Conservation (phyloP, 2,797 vertebrate genomes). For the Lutjanus campechanus region DNA sequence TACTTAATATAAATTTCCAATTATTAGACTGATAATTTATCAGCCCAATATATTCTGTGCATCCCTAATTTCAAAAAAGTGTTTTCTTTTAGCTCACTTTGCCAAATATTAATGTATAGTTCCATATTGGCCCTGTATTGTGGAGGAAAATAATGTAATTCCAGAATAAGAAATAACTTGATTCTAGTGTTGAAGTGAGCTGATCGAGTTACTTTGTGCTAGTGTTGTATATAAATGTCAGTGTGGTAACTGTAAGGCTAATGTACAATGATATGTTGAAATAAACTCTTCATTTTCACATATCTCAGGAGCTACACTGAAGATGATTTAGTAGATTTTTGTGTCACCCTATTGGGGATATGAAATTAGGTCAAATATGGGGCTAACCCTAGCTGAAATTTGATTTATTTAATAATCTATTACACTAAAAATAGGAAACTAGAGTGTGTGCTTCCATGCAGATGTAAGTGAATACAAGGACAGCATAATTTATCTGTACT, state of each 20-base stretch:
- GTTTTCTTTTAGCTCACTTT: not conserved
- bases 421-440: not conserved
- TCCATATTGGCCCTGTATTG: not conserved
- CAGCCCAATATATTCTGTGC: no score
- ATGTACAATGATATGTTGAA: not conserved
- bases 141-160: not conserved
- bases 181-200: not conserved
- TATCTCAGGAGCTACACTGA: not conserved
- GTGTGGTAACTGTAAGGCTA: not conserved
- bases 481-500: not conserved
- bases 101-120: not conserved
- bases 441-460: not conserved
- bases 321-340: not conserved
- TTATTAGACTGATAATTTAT: no score
- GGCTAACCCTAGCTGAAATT: not conserved
- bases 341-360: not conserved
- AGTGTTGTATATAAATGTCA: no score
- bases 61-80: not conserved
- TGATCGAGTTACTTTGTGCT: not conserved
- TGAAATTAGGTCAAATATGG: not conserved
- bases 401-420: not conserved
- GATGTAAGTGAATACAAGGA: not conserved
- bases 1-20: no score
- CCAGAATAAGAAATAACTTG: not conserved
- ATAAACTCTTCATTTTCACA: not conserved